Evolutionary conservation across 2,797 vertebrate genomes (phyloP), one percentile per base, ranked within the genome.

Genomic region (Aplochiton taeniatus): DNA sequence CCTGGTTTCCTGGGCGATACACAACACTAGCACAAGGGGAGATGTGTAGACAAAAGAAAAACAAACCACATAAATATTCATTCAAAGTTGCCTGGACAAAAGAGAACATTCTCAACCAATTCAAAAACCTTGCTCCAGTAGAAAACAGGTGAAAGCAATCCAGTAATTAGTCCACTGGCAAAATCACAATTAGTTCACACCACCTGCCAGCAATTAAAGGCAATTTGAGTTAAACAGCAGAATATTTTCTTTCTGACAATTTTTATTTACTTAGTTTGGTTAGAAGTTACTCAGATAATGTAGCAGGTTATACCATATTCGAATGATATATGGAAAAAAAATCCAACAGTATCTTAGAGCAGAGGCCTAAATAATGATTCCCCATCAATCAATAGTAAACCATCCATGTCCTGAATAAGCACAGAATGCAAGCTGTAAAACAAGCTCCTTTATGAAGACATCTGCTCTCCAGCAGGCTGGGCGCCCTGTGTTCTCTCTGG

Each of bases 401-500:
- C 46, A 65, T 59, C 42, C 14, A 58, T 68, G 81, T 74, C 64
- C 55, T 80, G 49, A 69, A 65, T 66, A 47, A 67, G 73, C 52
- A 72, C 31, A 11, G 44, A 61, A 69, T 46, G 79, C 67, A 85
- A 63, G 79, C 79, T 72, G 70, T 46, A 49, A 46, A 63, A 55
- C 55, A 65, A 61, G 68, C 65, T 56, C 55, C 70, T 75, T 86
- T 83, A 85, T 73, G 72, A 75, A 75, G 73, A 79, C 81, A 87
- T 86, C 83, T 80, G 79, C 70, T 81, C 73, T 70, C 68, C 71
- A 68, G 74, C 61, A 68, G 71, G 58, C 44, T 67, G 14, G 19
- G 63, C 69, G 65, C 70, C 59, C 19, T 60, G 12, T 46, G 47
- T 17, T 48, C 65, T 63, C 57, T 46, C 58, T 4, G 12, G 49